Percentiles rank a stretch among this genome's conserved stretches.
phyloP scores from a whole-genome alignment of 2,797 vertebrate species.

The Nothura maculosa region DNA sequence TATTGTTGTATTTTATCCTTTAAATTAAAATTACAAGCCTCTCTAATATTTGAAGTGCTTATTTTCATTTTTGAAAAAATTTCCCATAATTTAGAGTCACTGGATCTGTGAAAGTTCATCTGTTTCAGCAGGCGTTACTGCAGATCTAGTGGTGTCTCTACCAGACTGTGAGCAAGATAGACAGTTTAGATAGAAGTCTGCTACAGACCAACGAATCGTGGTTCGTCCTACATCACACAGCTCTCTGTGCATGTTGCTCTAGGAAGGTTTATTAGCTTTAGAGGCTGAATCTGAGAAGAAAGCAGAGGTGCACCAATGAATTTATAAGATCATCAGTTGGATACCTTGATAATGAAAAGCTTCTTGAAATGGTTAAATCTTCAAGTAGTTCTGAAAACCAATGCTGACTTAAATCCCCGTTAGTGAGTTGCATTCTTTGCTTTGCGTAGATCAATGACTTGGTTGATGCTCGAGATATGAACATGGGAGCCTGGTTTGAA shows the following conservation, averaged over 20 bases:
- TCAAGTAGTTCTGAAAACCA: not conserved
- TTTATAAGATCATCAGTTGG: not conserved
- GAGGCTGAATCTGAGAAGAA: not conserved
- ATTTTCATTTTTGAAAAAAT: not conserved
- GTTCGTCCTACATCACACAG: not conserved
- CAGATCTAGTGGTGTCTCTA: not conserved
- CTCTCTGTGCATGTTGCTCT: not conserved
- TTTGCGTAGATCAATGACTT: slow-evolving; percentile 89
- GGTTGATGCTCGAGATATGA: slow-evolving; percentile 93
- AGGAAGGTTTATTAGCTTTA: not conserved
- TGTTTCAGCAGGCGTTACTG: not conserved
- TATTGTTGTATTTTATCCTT: not conserved
- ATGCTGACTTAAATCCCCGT: not conserved
- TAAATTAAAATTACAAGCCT: not conserved
- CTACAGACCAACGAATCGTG: fast-evolving
- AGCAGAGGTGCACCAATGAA: not conserved
- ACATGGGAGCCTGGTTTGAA: slow-evolving; percentile 98
- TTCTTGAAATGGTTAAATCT: not conserved
- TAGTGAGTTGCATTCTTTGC: not conserved
- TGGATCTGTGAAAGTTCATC: slow-evolving; percentile 7
- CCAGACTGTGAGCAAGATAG: not conserved
- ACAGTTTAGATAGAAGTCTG: not conserved
- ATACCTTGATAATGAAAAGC: not conserved
- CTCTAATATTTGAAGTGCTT: not conserved
- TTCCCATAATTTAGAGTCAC: not conserved